Evolutionary conservation across 2,113 vertebrate species (phyloP), one percentile per base, ranked within the genome.

Genomic region (Malurus cyaneus): DNA sequence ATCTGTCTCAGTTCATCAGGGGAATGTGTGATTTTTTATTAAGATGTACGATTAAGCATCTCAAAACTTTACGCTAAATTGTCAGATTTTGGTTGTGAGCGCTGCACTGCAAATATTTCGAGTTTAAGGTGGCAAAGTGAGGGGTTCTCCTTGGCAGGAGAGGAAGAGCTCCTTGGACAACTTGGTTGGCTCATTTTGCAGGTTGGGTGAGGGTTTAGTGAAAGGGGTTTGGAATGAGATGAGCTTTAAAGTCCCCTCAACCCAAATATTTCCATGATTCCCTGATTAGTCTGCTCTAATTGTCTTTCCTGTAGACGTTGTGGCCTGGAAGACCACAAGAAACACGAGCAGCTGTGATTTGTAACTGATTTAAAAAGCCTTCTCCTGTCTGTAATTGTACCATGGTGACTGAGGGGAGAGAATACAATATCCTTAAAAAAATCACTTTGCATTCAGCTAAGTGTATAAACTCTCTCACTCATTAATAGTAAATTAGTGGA

Each of bases 21-120:
- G 8, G 62, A 74, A 44, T 78, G 83, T 70, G 47, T 86, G 89
- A 91, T 93, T 95, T 93, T 96, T 96, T 93, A 94, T 95, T 82
- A 96, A 96, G 76, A 76, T 83, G 41, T 91, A 67, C 54, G 64
- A 97, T 95, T 88, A 94, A 88, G 64, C 83, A 81, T 71, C 90
- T 83, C 36, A 96, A 97, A 97, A 91, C 64, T 94, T 96, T 23
- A 25, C 77, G 59, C 80, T 91, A 67, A 66, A 65, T 47, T 83
- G 77, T 62, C 74, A 77, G 20, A 28, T 94, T 95, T 95, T 67
- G 14, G 42, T 86, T 8, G 4, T 59, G 74, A 89, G 17, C 28
- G 1, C 26, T 5, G 3, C 17, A 41, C 10, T 53, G 70, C 24
- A 44, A 60, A 71, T 84, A 85, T 72, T 93, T 89, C 59, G 32